These are phyloP conservation scores for Pterostichus madidus DNA, from an alignment of 2,888 invertebrate genomes.

Conservation along the genomic window DNA sequence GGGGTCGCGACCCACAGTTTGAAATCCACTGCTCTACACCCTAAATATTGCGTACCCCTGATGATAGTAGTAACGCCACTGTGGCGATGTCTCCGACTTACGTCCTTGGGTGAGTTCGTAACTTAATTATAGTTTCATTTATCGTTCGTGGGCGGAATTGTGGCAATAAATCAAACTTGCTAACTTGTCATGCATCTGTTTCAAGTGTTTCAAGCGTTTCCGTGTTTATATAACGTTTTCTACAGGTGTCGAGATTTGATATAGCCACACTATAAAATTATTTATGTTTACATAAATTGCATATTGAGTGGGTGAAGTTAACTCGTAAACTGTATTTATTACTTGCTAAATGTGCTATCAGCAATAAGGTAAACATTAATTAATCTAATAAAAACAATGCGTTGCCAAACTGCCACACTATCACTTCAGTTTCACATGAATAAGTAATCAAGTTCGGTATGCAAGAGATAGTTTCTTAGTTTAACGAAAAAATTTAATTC, in stretches of 20 bases:
- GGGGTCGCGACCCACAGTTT: no score
- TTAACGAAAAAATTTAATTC: no score
- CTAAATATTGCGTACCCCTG: no score
- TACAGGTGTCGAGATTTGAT: not conserved
- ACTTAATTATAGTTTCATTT: conserved; percentile 15
- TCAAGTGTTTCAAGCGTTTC: conserved; percentile 1
- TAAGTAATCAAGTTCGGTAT: not conserved
- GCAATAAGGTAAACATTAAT: not conserved
- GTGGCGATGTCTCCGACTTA: not conserved
- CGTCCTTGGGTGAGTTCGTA: not conserved
- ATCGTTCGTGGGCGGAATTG: not conserved
- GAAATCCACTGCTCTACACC: no score
- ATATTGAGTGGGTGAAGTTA: conserved; percentile 3
- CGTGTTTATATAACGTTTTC: conserved; percentile 19
- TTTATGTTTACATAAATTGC: conserved; percentile 5
- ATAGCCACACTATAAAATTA: conserved; percentile 5
- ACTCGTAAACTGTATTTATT: conserved; percentile 5
- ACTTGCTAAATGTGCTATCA: not conserved
- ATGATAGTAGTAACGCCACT: not conserved
- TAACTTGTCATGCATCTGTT: conserved; percentile 5
- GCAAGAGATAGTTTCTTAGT: no score
- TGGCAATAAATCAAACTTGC: conserved; percentile 6
- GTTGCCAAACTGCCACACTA: not conserved
- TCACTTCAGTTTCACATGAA: not conserved
- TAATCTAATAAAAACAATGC: not conserved